These are phyloP conservation scores for Drosophila malerkotliana DNA, from an alignment of 1,140 invertebrate genomes.

Conservation along the genomic window DNA sequence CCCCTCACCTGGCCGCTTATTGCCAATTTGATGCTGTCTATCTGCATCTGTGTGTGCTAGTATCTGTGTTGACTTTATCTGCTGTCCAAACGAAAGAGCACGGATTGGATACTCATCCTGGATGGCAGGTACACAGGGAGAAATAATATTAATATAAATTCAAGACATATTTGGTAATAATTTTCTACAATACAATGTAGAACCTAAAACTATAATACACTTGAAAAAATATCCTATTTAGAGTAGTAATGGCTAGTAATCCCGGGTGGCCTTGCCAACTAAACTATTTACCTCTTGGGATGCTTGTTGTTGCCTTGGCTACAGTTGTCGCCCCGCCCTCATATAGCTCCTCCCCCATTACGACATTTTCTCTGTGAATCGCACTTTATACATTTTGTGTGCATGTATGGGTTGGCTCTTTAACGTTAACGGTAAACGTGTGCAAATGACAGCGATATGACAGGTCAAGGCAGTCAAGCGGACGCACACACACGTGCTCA, in stretches of 20 bases:
- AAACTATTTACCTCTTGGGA: constrained; percentile 66
- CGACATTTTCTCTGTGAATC: constrained; percentile 8
- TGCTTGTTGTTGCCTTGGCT: constrained; percentile 57
- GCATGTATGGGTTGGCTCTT: constrained; percentile 40
- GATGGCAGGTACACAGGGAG: not conserved
- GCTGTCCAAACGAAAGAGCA: constrained; percentile 38
- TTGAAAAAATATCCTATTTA: not conserved
- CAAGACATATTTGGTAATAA: not conserved
- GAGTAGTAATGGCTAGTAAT: not conserved
- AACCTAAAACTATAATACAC: not conserved
- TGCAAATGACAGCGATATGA: constrained; percentile 78
- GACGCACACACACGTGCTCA: constrained; percentile 10
- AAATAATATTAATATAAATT: not conserved
- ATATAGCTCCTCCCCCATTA: not conserved
- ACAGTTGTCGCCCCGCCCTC: constrained; percentile 32
- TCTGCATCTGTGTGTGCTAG: constrained; percentile 7
- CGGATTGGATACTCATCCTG: constrained; percentile 37
- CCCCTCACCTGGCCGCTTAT: constrained; percentile 6
- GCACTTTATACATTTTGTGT: not conserved
- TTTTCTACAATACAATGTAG: not conserved
- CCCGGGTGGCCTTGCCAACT: constrained; percentile 50
- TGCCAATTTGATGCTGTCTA: constrained; percentile 35
- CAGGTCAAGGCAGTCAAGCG: constrained; percentile 59
- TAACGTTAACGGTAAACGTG: constrained; percentile 75
- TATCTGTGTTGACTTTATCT: constrained; percentile 53